Base-by-base conservation (phyloP, 2,888 invertebrate species). In the Amphipoea oculea region DNA sequence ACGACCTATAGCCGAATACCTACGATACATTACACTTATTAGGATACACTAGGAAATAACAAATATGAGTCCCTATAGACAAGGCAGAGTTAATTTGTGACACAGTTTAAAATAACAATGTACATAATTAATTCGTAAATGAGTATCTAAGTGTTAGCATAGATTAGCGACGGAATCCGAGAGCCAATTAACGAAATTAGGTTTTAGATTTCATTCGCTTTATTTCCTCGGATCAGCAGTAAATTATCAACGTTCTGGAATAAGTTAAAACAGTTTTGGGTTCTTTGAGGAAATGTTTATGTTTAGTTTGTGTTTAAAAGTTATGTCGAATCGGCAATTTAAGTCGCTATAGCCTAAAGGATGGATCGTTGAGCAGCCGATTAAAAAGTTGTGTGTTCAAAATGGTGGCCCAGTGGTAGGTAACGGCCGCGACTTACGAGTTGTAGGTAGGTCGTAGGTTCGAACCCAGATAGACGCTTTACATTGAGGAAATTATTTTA, bases 161-260 rank as follows among this genome's bases (percentile, higher is more conserved):
- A 79, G 88, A 81, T 86, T 82, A 85, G 83, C 76, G 79, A 89
- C 81, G 78, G 73, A 87, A 85, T 72, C 74, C 62, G 79, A 87
- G 79, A 78, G 75, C 63, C 86, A 87, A 87, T 87, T 89, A 87
- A 75, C 72, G 70, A 73, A 81, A 80, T 83, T 79, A 88, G 77
- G 88, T 82, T 79, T 89, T 81, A 84, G 78, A 86, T 84, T 88
- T 79, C 80, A 69, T 74, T 76, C 81, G 66, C 87, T 87, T 85
- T 87, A 84, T 85, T 87, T 77, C n/a, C 51, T 75, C 51, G 57
- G 75, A 80, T 87, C 45, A 70, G 62, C 84, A 62, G 69, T 85
- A 84, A 87, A 80, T 87, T 85, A 65, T 14, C 6, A 62, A 67
- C 54, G 57, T 67, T 84, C 60, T 60, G 42, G 63, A 66, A 73